These are phyloP conservation scores for Cephus sareptanus DNA, from an alignment of 2,888 invertebrate species.

Conservation along the genomic window DNA sequence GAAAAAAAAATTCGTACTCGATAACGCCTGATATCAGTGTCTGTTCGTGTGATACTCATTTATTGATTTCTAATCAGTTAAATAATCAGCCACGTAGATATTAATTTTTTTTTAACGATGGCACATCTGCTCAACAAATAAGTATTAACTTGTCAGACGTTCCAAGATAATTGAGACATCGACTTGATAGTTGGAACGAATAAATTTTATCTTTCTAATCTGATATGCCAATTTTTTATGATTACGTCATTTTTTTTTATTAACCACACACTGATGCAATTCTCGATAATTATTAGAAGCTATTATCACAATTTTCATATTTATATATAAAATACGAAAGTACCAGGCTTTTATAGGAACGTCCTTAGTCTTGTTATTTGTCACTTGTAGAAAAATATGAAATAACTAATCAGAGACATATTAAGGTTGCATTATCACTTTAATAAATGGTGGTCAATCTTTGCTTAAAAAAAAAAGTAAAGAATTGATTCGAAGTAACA, in stretches of 20 bases:
- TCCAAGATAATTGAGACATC: background rate
- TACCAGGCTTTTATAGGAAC: constrained; percentile 34
- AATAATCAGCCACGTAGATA: background rate
- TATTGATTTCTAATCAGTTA: background rate
- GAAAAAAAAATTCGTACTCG: background rate
- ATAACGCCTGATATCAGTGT: background rate
- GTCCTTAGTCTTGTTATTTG: constrained; percentile 37
- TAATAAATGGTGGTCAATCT: background rate
- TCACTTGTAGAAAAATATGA: constrained; percentile 34
- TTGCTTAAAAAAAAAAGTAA: background rate
- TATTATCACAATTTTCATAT: background rate
- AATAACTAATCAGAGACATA: constrained; percentile 3
- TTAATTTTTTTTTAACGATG: background rate
- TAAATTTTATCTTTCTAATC: background rate
- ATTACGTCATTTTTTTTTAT: background rate
- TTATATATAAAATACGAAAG: background rate
- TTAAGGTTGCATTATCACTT: background rate
- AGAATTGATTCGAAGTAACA: background rate
- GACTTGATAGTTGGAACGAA: background rate
- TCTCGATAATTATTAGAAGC: background rate
- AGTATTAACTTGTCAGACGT: background rate
- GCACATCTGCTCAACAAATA: background rate
- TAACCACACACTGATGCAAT: background rate
- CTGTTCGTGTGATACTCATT: background rate
- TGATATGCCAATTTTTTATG: background rate